phyloP scores from a whole-genome alignment of 1,140 invertebrate genomes.

The Drosophila prosaltans region DNA sequence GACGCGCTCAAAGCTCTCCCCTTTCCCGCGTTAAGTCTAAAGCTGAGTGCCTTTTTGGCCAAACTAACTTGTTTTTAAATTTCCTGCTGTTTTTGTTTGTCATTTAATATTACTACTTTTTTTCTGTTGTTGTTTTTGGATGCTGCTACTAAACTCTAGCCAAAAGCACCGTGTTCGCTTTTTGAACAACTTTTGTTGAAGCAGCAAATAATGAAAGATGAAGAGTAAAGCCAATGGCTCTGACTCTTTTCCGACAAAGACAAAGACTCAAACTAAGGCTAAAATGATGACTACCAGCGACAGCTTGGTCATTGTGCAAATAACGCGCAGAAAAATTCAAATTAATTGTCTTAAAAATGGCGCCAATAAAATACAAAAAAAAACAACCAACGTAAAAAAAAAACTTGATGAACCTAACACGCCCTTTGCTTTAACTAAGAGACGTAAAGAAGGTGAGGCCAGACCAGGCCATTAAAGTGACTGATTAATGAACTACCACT shows the following conservation, averaged over 20 bases:
- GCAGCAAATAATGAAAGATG: constrained; percentile 70
- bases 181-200: constrained; percentile 56
- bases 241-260: background rate
- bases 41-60: constrained; percentile 73
- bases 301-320: constrained; percentile 80
- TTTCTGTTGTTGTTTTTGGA: constrained; percentile 41
- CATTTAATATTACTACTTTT: constrained; percentile 45
- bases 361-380: constrained; percentile 53
- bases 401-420: constrained; percentile 51
- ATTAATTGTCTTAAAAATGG: constrained; percentile 78
- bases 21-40: background rate
- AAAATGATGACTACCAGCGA: constrained; percentile 51
- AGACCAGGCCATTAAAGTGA: constrained; percentile 34
- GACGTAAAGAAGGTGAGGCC: background rate
- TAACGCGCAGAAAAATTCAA: constrained; percentile 73
- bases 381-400: constrained; percentile 26
- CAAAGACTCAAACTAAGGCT: constrained; percentile 12
- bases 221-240: constrained; percentile 41
- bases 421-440: constrained; percentile 33
- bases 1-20: background rate
- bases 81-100: constrained; percentile 44
- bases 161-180: constrained; percentile 66
- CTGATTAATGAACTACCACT: constrained; percentile 8
- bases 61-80: constrained; percentile 34
- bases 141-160: constrained; percentile 62